A percentile compares a stretch with the other conserved stretches of the same genome.
Evolutionary conservation across 2,113 vertebrate species (phyloP).

Genomic region (Dipodomys spectabilis): DNA sequence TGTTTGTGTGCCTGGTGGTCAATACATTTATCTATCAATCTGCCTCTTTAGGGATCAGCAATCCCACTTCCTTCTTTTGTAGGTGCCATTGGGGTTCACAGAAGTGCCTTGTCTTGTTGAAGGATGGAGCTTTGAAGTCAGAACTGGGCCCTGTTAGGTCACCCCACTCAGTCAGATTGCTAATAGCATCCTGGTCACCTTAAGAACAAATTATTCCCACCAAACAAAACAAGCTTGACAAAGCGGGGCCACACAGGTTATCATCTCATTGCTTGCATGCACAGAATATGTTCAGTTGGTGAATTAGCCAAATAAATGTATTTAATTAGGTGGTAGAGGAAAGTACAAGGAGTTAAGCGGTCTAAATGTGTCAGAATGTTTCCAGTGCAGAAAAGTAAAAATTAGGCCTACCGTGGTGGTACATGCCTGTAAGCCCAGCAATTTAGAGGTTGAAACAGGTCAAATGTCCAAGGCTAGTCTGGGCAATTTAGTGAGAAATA

Average conservation of each 20-base stretch:
- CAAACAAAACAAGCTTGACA: background rate
- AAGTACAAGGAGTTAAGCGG: background rate
- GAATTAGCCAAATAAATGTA: background rate
- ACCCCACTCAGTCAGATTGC: background rate
- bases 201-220: background rate
- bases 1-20: background rate
- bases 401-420: background rate
- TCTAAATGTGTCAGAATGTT: background rate
- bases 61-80: background rate
- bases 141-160: background rate
- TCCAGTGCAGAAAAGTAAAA: background rate
- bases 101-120: background rate
- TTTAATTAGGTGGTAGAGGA: background rate
- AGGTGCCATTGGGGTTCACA: background rate
- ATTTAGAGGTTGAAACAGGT: background rate
- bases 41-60: background rate
- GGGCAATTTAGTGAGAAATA: background rate
- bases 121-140: background rate
- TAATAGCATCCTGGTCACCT: background rate
- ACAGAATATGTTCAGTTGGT: background rate
- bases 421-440: background rate
- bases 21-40: background rate
- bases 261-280: background rate
- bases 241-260: background rate
- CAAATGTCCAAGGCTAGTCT: background rate